Conservation (phyloP, 1,140 invertebrate species). For the Ceratina calcarata region DNA sequence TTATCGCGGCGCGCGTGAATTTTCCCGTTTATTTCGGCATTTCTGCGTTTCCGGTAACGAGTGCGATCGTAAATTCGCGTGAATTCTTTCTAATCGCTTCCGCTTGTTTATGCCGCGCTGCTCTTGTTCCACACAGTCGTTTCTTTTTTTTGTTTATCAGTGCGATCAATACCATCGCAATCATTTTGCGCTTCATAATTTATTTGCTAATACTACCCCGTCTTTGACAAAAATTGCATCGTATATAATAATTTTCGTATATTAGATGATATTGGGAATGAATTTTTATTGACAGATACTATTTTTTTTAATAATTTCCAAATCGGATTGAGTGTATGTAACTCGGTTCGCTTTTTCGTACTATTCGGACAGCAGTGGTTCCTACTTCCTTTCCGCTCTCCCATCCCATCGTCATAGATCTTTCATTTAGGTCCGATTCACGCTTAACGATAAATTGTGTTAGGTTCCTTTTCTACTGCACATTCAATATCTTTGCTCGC, state of each 20-base stretch:
- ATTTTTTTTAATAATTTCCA: too few relatives aligned
- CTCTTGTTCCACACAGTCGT: not conserved
- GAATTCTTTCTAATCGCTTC: conserved; percentile 31
- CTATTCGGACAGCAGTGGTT: not conserved
- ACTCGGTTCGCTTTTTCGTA: too few relatives aligned
- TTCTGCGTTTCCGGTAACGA: not conserved
- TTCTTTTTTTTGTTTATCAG: not conserved
- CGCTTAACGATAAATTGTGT: conserved; percentile 43
- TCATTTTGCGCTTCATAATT: too few relatives aligned
- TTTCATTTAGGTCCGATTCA: conserved; percentile 4
- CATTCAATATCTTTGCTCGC: not conserved
- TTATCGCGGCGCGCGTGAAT: conserved; percentile 4
- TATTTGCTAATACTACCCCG: not conserved
- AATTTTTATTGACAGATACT: too few relatives aligned
- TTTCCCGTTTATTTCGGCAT: conserved; percentile 12
- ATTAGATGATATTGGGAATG: too few relatives aligned
- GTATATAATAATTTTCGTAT: too few relatives aligned
- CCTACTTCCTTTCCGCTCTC: not conserved
- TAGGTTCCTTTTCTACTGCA: conserved; percentile 16
- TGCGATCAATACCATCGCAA: not conserved
- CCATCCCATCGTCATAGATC: not conserved
- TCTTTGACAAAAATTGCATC: too few relatives aligned
- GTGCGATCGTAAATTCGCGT: conserved; percentile 5
- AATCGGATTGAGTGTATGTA: too few relatives aligned
- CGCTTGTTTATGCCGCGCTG: conserved; percentile 19